Evolutionary conservation across 2,888 invertebrate genomes (phyloP).

Genomic region (Notodonta dromedarius): DNA sequence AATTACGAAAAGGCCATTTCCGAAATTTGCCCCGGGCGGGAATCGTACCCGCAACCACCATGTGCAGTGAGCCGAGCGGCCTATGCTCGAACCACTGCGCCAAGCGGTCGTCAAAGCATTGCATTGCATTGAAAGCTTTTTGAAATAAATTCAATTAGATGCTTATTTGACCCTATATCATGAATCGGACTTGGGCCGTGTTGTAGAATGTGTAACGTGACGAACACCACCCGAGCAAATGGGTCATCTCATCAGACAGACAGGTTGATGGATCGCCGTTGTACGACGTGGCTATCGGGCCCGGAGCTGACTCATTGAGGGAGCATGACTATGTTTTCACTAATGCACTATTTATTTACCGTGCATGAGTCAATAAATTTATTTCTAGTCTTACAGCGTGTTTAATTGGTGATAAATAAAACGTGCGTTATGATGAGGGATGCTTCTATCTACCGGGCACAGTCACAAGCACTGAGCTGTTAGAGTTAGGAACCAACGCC

Average conservation of each 20-base stretch:
- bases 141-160: not conserved
- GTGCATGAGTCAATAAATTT: slow-evolving; percentile 8
- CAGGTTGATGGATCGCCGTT: slow-evolving; percentile 57
- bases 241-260: slow-evolving; percentile 51
- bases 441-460: not conserved
- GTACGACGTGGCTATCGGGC: slow-evolving; percentile 22
- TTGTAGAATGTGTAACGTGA: slow-evolving; percentile 28
- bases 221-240: slow-evolving; percentile 36
- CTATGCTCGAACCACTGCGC: too few species aligned
- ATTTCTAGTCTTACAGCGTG: not conserved
- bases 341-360: slow-evolving; percentile 28
- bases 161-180: slow-evolving; percentile 11
- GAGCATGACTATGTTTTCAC: slow-evolving; percentile 46
- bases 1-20: too few species aligned
- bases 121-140: not conserved
- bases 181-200: slow-evolving; percentile 25
- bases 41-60: too few species aligned
- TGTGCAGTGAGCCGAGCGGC: too few species aligned
- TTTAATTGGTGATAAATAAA: too few species aligned
- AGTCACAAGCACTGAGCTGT: not conserved
- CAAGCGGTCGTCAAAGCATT: too few species aligned
- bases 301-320: slow-evolving; percentile 53
- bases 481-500: too few species aligned
- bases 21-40: too few species aligned
- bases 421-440: too few species aligned